Conservation (phyloP, 1,140 invertebrate genomes). For the Philopotamus ludificatus region DNA sequence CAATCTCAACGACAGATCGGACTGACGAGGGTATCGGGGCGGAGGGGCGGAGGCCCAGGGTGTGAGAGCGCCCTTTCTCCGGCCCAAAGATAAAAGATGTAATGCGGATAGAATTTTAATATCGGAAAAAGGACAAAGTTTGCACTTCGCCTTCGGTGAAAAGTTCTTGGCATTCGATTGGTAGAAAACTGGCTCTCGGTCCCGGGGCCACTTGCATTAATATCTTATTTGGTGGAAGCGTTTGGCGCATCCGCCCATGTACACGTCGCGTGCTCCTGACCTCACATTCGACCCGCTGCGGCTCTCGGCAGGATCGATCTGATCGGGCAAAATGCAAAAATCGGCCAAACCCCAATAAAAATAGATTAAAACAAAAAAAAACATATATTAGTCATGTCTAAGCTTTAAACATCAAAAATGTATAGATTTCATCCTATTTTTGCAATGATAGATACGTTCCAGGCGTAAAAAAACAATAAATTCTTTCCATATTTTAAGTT, state of each 20-base stretch:
- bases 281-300: too few species aligned
- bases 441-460: too few species aligned
- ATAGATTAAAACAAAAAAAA: too few species aligned
- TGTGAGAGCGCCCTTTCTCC: background rate
- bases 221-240: slow-evolving; percentile 17
- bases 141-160: slow-evolving; percentile 1
- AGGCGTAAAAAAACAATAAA: too few species aligned
- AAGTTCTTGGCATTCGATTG: slow-evolving; percentile 18
- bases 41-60: background rate
- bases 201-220: slow-evolving; percentile 25
- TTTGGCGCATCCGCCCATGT: slow-evolving; percentile 19
- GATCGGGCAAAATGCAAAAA: too few species aligned
- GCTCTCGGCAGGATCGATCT: too few species aligned
- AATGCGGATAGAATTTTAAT: background rate
- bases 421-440: too few species aligned
- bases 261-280: too few species aligned
- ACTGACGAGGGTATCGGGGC: background rate
- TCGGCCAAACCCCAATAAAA: too few species aligned
- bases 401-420: too few species aligned
- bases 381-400: too few species aligned
- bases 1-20: background rate
- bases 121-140: background rate
- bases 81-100: background rate
- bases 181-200: slow-evolving; percentile 5
- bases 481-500: too few species aligned